phyloP scores from a whole-genome alignment of 2,113 vertebrate species.

The Chinchilla lanigera region DNA sequence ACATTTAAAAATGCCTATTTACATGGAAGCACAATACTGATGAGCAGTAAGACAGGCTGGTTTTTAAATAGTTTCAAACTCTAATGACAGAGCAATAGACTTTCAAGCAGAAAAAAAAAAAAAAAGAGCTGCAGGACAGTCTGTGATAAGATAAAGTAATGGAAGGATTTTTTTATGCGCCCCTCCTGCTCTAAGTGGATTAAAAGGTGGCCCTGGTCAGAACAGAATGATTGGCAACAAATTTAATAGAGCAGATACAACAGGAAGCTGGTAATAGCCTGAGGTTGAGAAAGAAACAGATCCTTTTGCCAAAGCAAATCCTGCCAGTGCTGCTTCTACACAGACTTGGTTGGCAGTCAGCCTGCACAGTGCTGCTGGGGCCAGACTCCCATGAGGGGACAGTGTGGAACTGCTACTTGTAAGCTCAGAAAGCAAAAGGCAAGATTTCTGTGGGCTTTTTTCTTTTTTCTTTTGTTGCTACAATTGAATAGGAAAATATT shows the following conservation, averaged over 20 bases:
- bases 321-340: slow-evolving; percentile 56
- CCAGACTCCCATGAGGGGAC: slow-evolving; percentile 73
- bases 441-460: background rate
- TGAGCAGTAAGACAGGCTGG: background rate
- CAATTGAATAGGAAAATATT: slow-evolving; percentile 80
- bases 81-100: background rate
- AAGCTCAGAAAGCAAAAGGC: slow-evolving; percentile 63
- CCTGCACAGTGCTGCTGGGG: slow-evolving; percentile 18
- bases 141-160: slow-evolving; percentile 53
- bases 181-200: background rate
- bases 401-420: slow-evolving; percentile 54
- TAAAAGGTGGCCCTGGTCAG: slow-evolving; percentile 33
- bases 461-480: slow-evolving; percentile 53
- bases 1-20: background rate
- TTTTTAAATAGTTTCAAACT: background rate
- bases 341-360: slow-evolving; percentile 77
- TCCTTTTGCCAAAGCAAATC: slow-evolving; percentile 73
- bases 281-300: slow-evolving; percentile 64
- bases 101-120: background rate
- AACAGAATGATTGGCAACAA: slow-evolving; percentile 18
- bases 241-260: slow-evolving; percentile 53
- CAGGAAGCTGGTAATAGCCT: slow-evolving; percentile 69
- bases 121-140: background rate
- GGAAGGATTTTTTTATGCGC: slow-evolving; percentile 7
- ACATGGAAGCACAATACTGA: background rate